Conservation (phyloP, 2,797 vertebrate genomes). For the Mus spretus region DNA sequence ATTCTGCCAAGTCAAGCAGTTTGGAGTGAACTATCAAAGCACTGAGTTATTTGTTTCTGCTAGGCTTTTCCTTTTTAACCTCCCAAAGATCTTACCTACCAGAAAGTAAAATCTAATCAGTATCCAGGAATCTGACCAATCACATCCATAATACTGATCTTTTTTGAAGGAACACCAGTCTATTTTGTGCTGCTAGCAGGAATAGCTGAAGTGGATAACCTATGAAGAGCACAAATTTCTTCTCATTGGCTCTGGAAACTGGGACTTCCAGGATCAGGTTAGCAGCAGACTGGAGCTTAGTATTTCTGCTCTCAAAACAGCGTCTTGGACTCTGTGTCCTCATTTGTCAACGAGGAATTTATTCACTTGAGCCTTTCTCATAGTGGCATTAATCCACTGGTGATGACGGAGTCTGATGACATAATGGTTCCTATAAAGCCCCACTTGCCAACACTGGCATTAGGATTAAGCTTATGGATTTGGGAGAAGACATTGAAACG, state of each 20-base stretch:
- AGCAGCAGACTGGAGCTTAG: neutral
- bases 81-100: neutral
- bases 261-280: neutral
- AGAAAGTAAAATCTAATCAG: slow-evolving; percentile 18
- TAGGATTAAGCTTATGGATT: neutral
- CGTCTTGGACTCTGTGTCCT: neutral
- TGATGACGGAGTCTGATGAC: neutral
- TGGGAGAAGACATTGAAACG: neutral
- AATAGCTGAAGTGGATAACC: neutral
- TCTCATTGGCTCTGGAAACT: neutral
- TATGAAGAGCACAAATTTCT: neutral
- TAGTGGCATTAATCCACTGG: neutral
- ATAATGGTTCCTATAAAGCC: neutral
- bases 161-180: neutral
- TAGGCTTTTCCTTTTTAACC: neutral
- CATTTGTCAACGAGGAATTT: neutral
- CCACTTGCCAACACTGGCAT: neutral
- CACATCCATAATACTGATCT: neutral
- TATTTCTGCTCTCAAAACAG: neutral
- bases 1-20: neutral
- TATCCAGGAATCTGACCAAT: neutral
- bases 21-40: neutral
- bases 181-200: neutral
- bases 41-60: neutral
- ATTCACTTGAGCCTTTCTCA: neutral